Evolutionary conservation across 2,113 vertebrate genomes (phyloP), one percentile per base, ranked within the genome.

Genomic region (Chionodraco myersi): DNA sequence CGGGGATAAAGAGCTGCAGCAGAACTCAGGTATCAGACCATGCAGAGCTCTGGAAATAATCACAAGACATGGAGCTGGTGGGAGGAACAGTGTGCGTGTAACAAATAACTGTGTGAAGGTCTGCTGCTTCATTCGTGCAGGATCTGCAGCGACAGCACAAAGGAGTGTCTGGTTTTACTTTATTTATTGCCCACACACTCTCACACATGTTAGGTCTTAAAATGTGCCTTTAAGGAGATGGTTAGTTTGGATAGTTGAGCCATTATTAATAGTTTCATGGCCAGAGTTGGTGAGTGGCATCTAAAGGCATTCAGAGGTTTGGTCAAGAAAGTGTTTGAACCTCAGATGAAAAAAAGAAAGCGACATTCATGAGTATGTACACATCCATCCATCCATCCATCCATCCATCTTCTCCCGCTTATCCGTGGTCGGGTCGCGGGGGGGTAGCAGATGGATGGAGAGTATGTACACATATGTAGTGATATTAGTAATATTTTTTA

Each of bases 1-100:
- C 41, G 36, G 9, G 14, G 54, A 59, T 67, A 52, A 71, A 76
- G 13, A 57, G 21, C 64, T 58, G 48, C 66, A 67, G 66, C 36
- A 57, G 45, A 21, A 14, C 23, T 49, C 26, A 47, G 44, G 30
- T 53, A 34, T 8, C 12, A n/a, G 36, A 45, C 23, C 52, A 11
- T 52, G 52, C 57, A 52, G 51, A 64, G 59, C 36, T 62, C 41
- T 15, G 16, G 63, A 63, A 57, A 11, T 49, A 49, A 72, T 72
- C 30, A 59, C 16, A 60, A 54, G 48, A 45, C 51, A 10, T 66
- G 18, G 52, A 58, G 45, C 10, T 41, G 21, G 57, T 45, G 16
- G 34, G 53, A 54, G 16, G 16, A 62, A 56, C 66, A 18, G 21
- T 8, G 44, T n/a, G n/a, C n/a, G n/a, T n/a, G n/a, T n/a, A n/a